These are phyloP conservation scores for Pempheris klunzingeri DNA, from an alignment of 2,797 vertebrate genomes.

Conservation along the genomic window DNA sequence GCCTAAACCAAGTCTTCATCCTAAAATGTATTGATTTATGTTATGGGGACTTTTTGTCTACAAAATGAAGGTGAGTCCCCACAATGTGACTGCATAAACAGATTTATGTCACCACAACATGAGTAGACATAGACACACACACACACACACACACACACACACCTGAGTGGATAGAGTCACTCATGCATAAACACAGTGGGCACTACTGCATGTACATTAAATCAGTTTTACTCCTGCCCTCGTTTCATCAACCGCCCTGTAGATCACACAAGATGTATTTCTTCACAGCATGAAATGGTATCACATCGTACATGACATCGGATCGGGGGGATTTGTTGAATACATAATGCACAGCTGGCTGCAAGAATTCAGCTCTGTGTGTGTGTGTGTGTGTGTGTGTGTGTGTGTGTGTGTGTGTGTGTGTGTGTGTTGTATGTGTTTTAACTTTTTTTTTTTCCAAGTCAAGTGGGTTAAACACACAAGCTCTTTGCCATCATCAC, in stretches of 20 bases:
- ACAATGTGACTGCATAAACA: no score
- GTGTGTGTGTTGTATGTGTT: constrained; percentile 3
- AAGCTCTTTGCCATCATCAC: constrained; percentile 8
- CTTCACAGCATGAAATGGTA: constrained; percentile 42
- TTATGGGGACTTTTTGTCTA: no score
- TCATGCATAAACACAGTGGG: constrained; percentile 55
- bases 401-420: no score
- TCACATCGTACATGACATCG: constrained; percentile 39
- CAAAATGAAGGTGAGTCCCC: no score
- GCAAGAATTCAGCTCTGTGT: no score
- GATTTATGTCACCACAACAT: no score
- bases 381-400: no score
- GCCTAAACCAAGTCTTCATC: no score
- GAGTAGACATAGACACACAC: no score
- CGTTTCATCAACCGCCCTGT: constrained; percentile 47
- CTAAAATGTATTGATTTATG: no score
- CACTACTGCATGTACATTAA: constrained; percentile 45
- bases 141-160: constrained; percentile 15
- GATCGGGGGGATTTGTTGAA: constrained; percentile 26
- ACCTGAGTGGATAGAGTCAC: constrained; percentile 23
- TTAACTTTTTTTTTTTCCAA: not conserved
- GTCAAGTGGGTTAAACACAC: constrained; percentile 5
- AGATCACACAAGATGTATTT: constrained; percentile 49
- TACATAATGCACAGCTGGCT: constrained; percentile 44
- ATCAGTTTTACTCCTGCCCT: constrained; percentile 59